These are phyloP conservation scores for Australoheros scitulus DNA, from an alignment of 2,113 vertebrate genomes.

Conservation along the genomic window DNA sequence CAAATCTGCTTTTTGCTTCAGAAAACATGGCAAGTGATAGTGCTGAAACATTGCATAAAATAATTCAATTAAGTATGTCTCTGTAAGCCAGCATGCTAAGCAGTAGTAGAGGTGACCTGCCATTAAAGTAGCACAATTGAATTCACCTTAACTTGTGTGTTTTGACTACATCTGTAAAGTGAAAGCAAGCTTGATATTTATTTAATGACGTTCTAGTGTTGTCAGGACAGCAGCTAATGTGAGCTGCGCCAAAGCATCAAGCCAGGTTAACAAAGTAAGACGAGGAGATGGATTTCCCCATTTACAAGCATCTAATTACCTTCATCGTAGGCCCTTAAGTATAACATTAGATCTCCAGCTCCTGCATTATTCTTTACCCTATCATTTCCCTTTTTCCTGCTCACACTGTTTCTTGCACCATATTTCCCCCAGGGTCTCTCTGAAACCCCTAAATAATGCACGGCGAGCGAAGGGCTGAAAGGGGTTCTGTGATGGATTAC, in stretches of 20 bases:
- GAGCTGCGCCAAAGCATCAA: slow-evolving; percentile 49
- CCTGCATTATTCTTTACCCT: slow-evolving; percentile 46
- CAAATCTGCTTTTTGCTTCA: background rate
- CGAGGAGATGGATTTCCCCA: slow-evolving; percentile 49
- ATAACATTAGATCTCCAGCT: slow-evolving; percentile 40
- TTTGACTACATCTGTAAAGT: slow-evolving; percentile 25
- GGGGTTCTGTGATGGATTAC: slow-evolving; percentile 73
- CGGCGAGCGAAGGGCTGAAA: slow-evolving; percentile 61
- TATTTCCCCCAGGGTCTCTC: slow-evolving; percentile 66
- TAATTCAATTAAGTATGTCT: background rate
- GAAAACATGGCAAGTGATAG: background rate
- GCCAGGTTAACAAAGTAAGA: slow-evolving; percentile 53
- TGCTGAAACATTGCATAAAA: background rate
- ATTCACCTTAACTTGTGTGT: slow-evolving; percentile 20
- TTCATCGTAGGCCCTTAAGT: slow-evolving; percentile 33
- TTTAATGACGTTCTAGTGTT: slow-evolving; percentile 59
- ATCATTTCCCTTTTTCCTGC: slow-evolving; percentile 24
- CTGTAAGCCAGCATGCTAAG: background rate
- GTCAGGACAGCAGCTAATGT: slow-evolving; percentile 39
- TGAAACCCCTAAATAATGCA: slow-evolving; percentile 77
- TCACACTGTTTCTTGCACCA: slow-evolving; percentile 45
- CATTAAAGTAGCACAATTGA: background rate
- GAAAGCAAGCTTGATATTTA: slow-evolving; percentile 63
- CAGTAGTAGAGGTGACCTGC: background rate
- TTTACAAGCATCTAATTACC: slow-evolving; percentile 70